Evolutionary conservation across 2,113 vertebrate genomes (phyloP), one percentile per base, ranked within the genome.

Genomic region (Halcyon malimbica): DNA sequence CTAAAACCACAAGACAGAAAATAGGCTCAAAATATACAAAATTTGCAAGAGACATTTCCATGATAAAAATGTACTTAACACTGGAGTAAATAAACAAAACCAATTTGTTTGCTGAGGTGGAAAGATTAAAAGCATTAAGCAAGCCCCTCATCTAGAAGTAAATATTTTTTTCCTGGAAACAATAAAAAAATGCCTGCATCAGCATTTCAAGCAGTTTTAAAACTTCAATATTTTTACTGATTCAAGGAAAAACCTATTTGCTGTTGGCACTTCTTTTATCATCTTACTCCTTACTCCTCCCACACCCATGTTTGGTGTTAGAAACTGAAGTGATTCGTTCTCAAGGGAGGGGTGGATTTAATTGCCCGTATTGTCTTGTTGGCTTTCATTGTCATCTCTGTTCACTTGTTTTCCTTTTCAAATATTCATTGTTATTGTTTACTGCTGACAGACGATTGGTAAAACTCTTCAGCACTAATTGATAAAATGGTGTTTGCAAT

Each of bases 121-220:
- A 79, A 90, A 88, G 83, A 91, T 88, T 87, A 88, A 97, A 97
- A 95, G 60, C 84, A 80, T 92, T 87, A 96, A 87, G 70, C 53
- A 67, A 91, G 15, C n/a, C 57, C 39, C 26, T 96, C 64, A 65
- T 84, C 64, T 91, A 41, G 42, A 94, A 46, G 35, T 76, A 95
- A 63, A 76, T 95, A 73, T 59, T 53, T 68, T 68, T 29, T 83
- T 93, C 88, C 79, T 87, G 67, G 70, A 75, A 87, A 79, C 93
- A 94, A 90, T 93, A 94, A 88, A 96, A 67, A 92, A 94, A 54
- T 89, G 80, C 39, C 69, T 79, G 6, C 41, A 48, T 96, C 86
- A 96, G 90, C 71, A 81, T 76, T 76, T 84, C 67, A 83, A 64
- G 65, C 37, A 65, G 88, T 80, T 59, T 16, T 96, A 96, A 87